These are phyloP conservation scores for Gymnocephalus cernua DNA, from an alignment of 2,113 vertebrate genomes.

Conservation along the genomic window DNA sequence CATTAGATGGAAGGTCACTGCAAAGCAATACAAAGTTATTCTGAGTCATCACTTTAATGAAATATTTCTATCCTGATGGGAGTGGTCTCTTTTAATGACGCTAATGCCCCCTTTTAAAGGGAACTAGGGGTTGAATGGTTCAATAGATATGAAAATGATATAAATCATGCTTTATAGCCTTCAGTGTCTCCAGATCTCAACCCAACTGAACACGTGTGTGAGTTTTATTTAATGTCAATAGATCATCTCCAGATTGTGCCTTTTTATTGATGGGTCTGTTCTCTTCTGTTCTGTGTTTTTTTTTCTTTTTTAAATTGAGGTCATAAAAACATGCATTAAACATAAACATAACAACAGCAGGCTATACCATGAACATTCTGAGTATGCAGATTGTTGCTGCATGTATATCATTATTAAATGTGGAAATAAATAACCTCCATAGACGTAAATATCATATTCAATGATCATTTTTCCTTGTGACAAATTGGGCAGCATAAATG, in stretches of 20 bases:
- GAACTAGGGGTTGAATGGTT: not conserved
- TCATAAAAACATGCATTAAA: not conserved
- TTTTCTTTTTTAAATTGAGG: not conserved
- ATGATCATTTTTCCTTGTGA: constrained; percentile 37
- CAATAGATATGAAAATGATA: constrained; percentile 10
- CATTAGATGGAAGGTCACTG: constrained; percentile 30
- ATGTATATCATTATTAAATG: not conserved
- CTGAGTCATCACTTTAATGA: constrained; percentile 41
- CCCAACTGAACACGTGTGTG: not conserved
- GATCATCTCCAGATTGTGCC: not conserved
- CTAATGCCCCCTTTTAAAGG: not conserved
- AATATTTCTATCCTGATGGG: constrained; percentile 15
- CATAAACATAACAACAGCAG: not conserved
- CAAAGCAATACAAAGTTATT: constrained; percentile 20
- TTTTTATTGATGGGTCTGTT: constrained; percentile 6
- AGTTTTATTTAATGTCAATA: not conserved
- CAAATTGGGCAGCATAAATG: constrained; percentile 30
- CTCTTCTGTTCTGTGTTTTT: too few relatives aligned
- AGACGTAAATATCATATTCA: constrained; percentile 8
- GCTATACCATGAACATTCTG: not conserved
- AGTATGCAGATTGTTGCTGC: not conserved
- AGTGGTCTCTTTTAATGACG: constrained; percentile 6
- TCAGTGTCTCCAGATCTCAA: not conserved
- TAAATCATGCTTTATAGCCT: constrained; percentile 27
- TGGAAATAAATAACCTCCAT: not conserved